These are phyloP conservation scores for Tipula lateralis DNA, from an alignment of 2,888 invertebrate genomes.

Conservation along the genomic window DNA sequence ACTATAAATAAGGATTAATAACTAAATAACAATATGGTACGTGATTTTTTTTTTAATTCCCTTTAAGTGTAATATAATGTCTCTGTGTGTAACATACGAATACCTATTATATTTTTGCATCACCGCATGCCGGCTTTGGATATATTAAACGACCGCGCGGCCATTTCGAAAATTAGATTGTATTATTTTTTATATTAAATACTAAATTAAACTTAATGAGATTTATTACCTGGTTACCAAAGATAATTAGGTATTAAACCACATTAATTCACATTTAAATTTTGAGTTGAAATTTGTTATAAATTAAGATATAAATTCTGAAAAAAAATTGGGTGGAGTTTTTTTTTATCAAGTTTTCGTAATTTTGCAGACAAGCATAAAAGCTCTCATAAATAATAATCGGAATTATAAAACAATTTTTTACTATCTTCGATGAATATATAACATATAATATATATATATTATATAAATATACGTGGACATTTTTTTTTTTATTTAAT, in stretches of 20 bases:
- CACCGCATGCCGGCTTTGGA: slow-evolving; percentile 29
- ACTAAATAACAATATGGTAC: slow-evolving; percentile 26
- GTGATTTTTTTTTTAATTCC: not conserved
- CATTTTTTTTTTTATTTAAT: not conserved
- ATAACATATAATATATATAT: not conserved
- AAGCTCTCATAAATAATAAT: not conserved
- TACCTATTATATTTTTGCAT: not conserved
- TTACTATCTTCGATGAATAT: not conserved
- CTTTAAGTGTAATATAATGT: not conserved
- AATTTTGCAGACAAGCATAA: not conserved
- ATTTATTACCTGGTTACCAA: not conserved
- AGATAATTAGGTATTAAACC: not conserved
- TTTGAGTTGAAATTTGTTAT: not conserved
- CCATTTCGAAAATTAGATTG: not conserved
- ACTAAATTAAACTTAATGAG: not conserved
- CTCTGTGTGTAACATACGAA: not conserved
- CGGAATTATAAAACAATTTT: not conserved
- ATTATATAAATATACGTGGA: slow-evolving; percentile 2
- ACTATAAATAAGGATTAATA: not conserved
- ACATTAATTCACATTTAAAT: not conserved
- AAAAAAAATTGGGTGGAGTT: slow-evolving; percentile 27
- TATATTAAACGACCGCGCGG: not conserved
- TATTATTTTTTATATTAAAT: not conserved
- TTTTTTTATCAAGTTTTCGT: not conserved
- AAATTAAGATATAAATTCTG: not conserved